Evolutionary conservation across 2,797 vertebrate genomes (phyloP).

Genomic region (Myotis pilosus): DNA sequence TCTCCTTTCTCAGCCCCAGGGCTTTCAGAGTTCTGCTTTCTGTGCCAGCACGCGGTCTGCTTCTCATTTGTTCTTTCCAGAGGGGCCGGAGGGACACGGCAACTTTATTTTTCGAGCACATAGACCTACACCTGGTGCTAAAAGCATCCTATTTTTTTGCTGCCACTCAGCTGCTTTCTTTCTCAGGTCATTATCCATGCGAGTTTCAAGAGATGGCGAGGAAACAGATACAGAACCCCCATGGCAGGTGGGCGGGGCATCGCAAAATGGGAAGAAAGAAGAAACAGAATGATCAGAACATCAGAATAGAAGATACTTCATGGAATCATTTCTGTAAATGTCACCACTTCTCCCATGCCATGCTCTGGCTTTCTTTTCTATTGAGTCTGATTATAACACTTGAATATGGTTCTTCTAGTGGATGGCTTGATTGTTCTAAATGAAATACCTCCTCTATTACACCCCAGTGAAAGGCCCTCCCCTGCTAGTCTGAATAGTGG

Average conservation of each 20-base stretch:
- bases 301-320: neutral
- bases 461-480: neutral
- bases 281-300: neutral
- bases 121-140: neutral
- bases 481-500: neutral
- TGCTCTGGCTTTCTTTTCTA: neutral
- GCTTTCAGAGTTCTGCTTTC: neutral
- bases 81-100: conserved; percentile 13
- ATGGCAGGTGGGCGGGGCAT: neutral
- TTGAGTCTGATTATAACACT: neutral
- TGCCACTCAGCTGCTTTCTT: conserved; percentile 25
- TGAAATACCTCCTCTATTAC: neutral
- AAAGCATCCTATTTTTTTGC: conserved; percentile 43
- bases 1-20: neutral
- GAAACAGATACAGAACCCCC: neutral
- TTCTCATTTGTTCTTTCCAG: conserved; percentile 7
- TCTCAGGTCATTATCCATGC: conserved; percentile 44
- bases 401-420: neutral
- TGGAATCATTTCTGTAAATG: neutral
- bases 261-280: neutral
- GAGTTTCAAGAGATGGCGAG: neutral
- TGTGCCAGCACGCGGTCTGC: conserved; percentile 35
- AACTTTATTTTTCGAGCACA: neutral
- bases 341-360: neutral
- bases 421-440: neutral